Evolutionary conservation across 2,113 vertebrate genomes (phyloP), one percentile per base, ranked within the genome.

Genomic region (Epinephelus cyanopodus): DNA sequence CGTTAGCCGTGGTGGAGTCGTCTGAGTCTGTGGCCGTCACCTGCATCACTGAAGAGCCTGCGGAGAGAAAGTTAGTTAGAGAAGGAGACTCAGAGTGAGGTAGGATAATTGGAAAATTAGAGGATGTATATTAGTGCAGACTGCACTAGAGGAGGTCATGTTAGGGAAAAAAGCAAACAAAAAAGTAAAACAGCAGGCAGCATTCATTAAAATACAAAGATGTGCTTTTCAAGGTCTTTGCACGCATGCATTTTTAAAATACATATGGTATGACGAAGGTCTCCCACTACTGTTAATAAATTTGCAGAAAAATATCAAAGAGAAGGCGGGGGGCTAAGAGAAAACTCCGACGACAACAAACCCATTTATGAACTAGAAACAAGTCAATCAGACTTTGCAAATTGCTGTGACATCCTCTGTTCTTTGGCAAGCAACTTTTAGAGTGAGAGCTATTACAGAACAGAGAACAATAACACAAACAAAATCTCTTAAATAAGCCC

Each of bases 41-140:
- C 0, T 97, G 97, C 98, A 99, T 99, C 93, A 99, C 98, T 0
- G 97, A 99, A 13, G 98, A 98, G 66, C 98, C 98, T 99, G 93
- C 45, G 39, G 77, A 89, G 61, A 84, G 62, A 89, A 27, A 83
- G 33, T 11, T 4, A 25, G 60, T 76, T 29, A 83, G 65, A 14
- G 2, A 17, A 2, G 17, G 27, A 12, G 18, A 21, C 11, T 45
- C 33, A 19, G 45, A 66, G 10, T 1, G 15, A 33, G 15, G 15
- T 5, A 12, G 50, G 71, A 73, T 19, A 13, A 54, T 60, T 21
- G 15, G 45, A 23, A 65, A 21, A 61, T 70, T 3, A 60, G 52
- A 58, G 4, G 63, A 53, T 15, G 0, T 3, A 42, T 23, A 50
- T 29, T 61, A 52, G 25, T 15, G 18, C 12, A 10, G 17, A 14